phyloP scores from a whole-genome alignment of 1,140 invertebrate species.

The Ceratoteleas bidentatus region DNA sequence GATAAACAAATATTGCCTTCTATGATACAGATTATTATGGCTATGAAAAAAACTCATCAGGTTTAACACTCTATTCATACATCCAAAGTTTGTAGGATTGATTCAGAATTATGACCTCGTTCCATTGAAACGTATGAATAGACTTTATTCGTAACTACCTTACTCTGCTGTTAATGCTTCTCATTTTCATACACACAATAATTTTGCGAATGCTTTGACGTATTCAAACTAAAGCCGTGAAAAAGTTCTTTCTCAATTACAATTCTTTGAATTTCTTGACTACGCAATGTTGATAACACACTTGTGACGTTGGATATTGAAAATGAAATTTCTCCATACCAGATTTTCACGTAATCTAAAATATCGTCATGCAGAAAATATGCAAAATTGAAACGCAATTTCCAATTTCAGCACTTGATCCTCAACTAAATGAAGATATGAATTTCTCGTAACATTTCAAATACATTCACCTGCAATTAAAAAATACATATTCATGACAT shows the following conservation, averaged over 20 bases:
- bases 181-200: slow-evolving; percentile 19
- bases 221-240: slow-evolving; percentile 6
- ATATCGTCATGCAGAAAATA: too few species aligned
- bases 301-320: neutral
- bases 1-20: neutral
- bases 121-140: slow-evolving; percentile 31
- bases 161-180: slow-evolving; percentile 19
- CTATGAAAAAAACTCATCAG: neutral
- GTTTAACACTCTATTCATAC: slow-evolving; percentile 1
- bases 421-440: too few species aligned
- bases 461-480: too few species aligned
- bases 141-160: slow-evolving; percentile 34
- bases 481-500: too few species aligned
- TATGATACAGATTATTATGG: neutral
- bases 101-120: slow-evolving; percentile 30
- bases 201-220: slow-evolving; percentile 28
- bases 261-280: neutral
- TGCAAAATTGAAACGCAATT: too few species aligned
- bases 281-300: neutral
- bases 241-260: neutral
- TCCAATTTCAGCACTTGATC: too few species aligned
- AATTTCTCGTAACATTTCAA: too few species aligned
- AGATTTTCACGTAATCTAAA: neutral
- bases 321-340: neutral
- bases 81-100: slow-evolving; percentile 16